Evolutionary conservation across 2,113 vertebrate genomes (phyloP).

Genomic region (Proteles cristata): DNA sequence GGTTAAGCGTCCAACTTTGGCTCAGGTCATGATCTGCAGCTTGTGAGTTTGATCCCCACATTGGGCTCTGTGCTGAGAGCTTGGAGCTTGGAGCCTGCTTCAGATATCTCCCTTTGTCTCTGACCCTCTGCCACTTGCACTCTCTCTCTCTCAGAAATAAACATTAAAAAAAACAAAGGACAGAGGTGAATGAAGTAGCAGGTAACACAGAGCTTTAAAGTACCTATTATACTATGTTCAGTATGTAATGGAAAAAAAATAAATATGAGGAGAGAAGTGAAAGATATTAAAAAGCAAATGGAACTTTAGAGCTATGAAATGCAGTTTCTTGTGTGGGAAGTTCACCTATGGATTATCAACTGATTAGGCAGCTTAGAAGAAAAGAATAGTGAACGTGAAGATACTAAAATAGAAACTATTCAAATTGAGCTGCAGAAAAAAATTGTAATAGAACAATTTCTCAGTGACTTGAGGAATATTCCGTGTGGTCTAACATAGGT

Average conservation of each 20-base stretch:
- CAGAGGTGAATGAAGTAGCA: not conserved
- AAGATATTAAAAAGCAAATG: not conserved
- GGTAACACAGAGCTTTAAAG: not conserved
- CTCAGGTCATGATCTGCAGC: too few relatives aligned
- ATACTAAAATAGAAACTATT: not conserved
- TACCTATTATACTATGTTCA: not conserved
- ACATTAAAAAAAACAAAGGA: not conserved
- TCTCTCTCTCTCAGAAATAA: not conserved
- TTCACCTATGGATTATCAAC: not conserved
- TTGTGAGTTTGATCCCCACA: too few relatives aligned
- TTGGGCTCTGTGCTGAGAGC: too few relatives aligned
- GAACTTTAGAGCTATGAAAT: not conserved
- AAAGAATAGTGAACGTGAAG: not conserved
- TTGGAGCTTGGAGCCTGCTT: too few relatives aligned
- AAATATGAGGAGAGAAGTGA: not conserved
- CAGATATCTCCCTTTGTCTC: too few relatives aligned
- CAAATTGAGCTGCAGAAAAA: not conserved
- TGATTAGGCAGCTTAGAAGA: not conserved
- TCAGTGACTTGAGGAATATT: not conserved
- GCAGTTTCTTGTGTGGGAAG: not conserved
- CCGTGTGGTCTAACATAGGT: not conserved
- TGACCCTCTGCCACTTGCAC: too few relatives aligned
- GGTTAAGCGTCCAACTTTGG: too few relatives aligned
- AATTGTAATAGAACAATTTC: not conserved
- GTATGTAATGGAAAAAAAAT: not conserved